Conservation (phyloP, 2,797 vertebrate species). For the Brotogeris chrysoptera region DNA sequence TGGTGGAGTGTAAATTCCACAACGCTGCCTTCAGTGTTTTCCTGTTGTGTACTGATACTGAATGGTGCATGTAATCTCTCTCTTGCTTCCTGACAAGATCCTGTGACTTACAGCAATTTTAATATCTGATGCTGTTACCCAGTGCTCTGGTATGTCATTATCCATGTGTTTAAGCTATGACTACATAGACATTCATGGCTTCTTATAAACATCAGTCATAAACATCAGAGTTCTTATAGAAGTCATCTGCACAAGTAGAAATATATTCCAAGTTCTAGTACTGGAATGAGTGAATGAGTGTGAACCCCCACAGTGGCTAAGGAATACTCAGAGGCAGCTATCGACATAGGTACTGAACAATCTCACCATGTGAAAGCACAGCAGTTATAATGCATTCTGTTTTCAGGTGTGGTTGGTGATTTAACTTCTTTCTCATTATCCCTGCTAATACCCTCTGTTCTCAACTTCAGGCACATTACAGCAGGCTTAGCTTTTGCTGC, state of each 20-base stretch:
- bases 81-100: not conserved
- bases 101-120: not conserved
- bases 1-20: not conserved
- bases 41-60: too few relatives aligned
- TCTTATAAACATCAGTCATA: not conserved
- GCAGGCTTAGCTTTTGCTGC: not conserved
- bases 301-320: not conserved
- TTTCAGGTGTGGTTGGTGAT: not conserved
- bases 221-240: not conserved
- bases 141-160: not conserved
- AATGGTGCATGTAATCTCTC: not conserved
- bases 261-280: not conserved
- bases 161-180: not conserved
- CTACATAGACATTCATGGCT: not conserved
- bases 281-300: not conserved
- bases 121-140: not conserved
- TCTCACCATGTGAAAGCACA: not conserved
- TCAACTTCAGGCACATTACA: not conserved
- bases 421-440: not conserved
- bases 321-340: not conserved
- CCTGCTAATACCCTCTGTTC: not conserved
- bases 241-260: not conserved
- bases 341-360: accelerated
- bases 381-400: not conserved
- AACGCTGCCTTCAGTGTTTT: not conserved